phyloP scores from a whole-genome alignment of 2,113 vertebrate genomes.

The Conger conger region DNA sequence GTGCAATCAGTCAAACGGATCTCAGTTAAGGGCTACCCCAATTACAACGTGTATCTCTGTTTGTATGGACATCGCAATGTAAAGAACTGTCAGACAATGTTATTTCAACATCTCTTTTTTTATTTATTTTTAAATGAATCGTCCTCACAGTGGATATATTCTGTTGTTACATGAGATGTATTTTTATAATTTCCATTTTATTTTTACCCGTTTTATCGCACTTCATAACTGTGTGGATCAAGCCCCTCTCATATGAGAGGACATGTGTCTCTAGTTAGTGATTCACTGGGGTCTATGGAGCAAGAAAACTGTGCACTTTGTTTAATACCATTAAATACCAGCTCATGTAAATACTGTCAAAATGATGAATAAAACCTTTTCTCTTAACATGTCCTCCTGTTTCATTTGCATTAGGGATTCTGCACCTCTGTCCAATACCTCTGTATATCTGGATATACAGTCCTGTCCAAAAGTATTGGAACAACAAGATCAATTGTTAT shows the following conservation, averaged over 20 bases:
- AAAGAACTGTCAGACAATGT: conserved; percentile 23
- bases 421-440: background rate
- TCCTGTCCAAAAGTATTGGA: too few species aligned
- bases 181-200: conserved; percentile 34
- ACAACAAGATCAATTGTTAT: too few species aligned
- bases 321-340: background rate
- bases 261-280: background rate
- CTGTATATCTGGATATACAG: too few species aligned
- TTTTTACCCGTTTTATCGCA: background rate
- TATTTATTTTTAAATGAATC: conserved; percentile 66
- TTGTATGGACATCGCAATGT: background rate
- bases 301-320: conserved; percentile 1
- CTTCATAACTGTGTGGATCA: background rate
- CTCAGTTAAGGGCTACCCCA: conserved; percentile 33
- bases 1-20: conserved; percentile 61
- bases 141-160: conserved; percentile 37
- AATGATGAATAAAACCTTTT: background rate
- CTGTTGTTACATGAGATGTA: conserved; percentile 21
- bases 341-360: conserved; percentile 4
- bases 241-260: background rate
- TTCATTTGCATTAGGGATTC: background rate
- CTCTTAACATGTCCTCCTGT: background rate
- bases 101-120: conserved; percentile 33
- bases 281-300: background rate
- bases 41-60: conserved; percentile 38